Evolutionary conservation across 2,888 invertebrate species (phyloP).

Genomic region (Prosapia bicincta): DNA sequence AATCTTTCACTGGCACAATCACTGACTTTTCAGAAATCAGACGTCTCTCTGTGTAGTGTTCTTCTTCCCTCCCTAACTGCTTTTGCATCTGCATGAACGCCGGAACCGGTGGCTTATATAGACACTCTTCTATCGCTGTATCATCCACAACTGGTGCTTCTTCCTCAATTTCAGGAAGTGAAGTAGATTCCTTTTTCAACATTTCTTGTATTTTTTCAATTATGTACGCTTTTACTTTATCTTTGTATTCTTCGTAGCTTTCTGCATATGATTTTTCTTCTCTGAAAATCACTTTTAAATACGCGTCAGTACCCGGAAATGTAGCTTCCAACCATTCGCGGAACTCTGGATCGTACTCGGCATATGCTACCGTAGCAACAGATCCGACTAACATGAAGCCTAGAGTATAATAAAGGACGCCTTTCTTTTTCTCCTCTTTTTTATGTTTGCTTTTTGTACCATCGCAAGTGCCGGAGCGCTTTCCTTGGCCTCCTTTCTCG

Average conservation of each 20-base stretch:
- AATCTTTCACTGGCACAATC: not conserved
- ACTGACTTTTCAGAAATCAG: not conserved
- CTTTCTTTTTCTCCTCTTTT: not conserved
- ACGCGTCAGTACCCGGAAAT: not conserved
- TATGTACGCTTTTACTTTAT: not conserved
- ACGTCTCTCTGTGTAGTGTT: not conserved
- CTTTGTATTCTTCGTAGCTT: not conserved
- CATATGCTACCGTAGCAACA: not conserved
- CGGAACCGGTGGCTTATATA: not conserved
- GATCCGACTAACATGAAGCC: not conserved
- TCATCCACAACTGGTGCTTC: not conserved
- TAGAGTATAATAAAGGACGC: not conserved
- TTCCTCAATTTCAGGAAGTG: not conserved
- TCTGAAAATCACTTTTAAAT: not conserved
- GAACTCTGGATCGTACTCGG: not conserved
- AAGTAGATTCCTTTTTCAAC: not conserved
- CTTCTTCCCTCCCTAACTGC: not conserved
- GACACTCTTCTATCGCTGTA: not conserved
- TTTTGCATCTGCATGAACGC: not conserved
- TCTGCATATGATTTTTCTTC: not conserved
- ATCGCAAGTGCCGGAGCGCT: not conserved
- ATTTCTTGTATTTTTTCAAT: not conserved
- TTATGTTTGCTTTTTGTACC: not conserved
- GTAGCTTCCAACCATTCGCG: not conserved
- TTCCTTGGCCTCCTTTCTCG: no score